Base-by-base conservation (phyloP, 1,140 invertebrate species). In the Odontomachus brunneus region DNA sequence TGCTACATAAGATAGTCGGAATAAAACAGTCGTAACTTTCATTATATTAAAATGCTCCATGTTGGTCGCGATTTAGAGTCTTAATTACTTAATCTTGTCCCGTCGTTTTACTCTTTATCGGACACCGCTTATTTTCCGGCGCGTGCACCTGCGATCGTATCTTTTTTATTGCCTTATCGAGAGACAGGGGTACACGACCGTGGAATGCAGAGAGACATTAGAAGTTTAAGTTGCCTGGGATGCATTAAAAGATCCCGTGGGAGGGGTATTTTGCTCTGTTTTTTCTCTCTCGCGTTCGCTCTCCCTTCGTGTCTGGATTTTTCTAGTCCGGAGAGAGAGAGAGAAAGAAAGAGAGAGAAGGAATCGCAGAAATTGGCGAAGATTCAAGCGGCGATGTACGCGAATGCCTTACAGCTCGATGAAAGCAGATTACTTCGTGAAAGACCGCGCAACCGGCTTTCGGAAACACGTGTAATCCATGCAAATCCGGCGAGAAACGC, bases 391-490 rank as follows among this genome's bases (percentile, higher is more conserved):
- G 15, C 78, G 26, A 29, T 74, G 57, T 73, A 62, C 44, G 44
- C 59, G 49, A 74, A 74, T 14, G 55, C 29, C 19, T 55, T 57
- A 49, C 24, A 24, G 69, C 19, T 53, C 57, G 69, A 74, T 72
- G 22, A 62, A 74, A 74, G 44, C 55, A 60, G 44, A 82, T 82
- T 74, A 62, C 17, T 80, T 3, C 33, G 26, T 15, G 26, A 69
- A 55, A 57, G 22, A 51, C 11, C 14, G 19, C 24, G 9, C 38
- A 48, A 19, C 3, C 33, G 22, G 14, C 29, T 33, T 19, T 26
- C 26, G 22, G 59, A 62, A 74, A 74, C 26, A 82, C 26, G 78
- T 38, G 69, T 82, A 63, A 82, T 82, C 44, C 69, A 51, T 62
- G 15, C 2, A 57, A 74, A 82, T 74, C 65, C 11, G 24, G 17